A percentile compares a stretch with the other conserved stretches of the same genome.
Conservation (phyloP, 2,113 vertebrate genomes). For the Nematolebias whitei region DNA sequence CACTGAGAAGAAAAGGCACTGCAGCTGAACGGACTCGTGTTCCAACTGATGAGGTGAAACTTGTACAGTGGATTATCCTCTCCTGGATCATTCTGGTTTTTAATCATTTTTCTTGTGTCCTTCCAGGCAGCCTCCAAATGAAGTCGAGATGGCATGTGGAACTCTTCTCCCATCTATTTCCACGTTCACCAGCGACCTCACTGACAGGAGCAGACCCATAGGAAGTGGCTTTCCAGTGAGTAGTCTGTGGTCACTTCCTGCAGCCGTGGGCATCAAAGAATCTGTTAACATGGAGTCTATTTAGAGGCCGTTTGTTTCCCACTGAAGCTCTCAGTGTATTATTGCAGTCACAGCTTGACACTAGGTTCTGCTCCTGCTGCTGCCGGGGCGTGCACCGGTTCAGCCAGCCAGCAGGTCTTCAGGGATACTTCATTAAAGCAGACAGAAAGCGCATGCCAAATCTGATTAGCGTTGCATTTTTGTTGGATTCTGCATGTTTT, state of each 20-base stretch:
- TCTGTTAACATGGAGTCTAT: constrained; percentile 9
- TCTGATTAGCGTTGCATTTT: background rate
- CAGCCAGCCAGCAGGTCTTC: constrained; percentile 20
- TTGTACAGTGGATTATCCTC: constrained; percentile 10
- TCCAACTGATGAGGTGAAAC: constrained; percentile 73
- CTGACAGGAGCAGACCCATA: constrained; percentile 83
- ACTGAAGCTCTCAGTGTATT: constrained; percentile 28
- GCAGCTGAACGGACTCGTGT: constrained; percentile 24
- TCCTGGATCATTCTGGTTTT: constrained; percentile 10
- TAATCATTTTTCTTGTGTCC: constrained; percentile 42
- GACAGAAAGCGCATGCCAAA: background rate
- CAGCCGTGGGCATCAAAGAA: constrained; percentile 3
- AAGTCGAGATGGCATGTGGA: constrained; percentile 93
- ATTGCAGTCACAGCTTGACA: constrained; percentile 37
- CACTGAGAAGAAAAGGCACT: background rate
- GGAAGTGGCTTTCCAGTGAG: constrained; percentile 86
- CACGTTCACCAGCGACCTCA: constrained; percentile 87
- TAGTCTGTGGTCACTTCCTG: constrained; percentile 31
- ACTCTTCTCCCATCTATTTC: constrained; percentile 92
- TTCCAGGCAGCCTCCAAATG: constrained; percentile 90
- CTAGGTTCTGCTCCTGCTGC: constrained; percentile 27
- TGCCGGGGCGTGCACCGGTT: constrained; percentile 62
- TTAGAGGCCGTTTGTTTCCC: constrained; percentile 20
- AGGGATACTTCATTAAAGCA: background rate
- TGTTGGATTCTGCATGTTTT: background rate